phyloP scores from a whole-genome alignment of 92 coral and sea anemone genomes.

The Zoanthus sansibaricus region DNA sequence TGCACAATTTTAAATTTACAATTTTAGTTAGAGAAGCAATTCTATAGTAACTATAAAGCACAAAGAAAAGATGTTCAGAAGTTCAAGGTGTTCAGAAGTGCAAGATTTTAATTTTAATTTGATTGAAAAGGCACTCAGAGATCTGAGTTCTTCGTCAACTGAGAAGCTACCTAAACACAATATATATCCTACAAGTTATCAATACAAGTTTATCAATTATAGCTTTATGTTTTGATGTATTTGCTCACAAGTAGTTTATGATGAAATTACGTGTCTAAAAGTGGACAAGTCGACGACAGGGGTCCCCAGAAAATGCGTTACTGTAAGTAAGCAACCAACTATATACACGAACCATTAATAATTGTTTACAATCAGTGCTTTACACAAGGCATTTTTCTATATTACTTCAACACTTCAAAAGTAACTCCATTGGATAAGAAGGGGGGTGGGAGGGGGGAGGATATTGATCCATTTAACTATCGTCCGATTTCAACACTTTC shows the following conservation, averaged over 20 bases:
- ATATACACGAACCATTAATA: conserved; percentile 3
- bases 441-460: conserved; percentile 13
- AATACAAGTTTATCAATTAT: conserved; percentile 41
- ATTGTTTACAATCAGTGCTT: conserved; percentile 19
- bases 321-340: conserved; percentile 6
- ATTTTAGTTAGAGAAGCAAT: no score
- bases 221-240: conserved; percentile 47
- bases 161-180: conserved; percentile 19
- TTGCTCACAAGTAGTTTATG: conserved; percentile 35
- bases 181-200: conserved; percentile 7
- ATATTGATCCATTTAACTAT: conserved; percentile 39
- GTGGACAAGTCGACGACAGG: conserved; percentile 48
- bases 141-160: no score
- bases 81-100: no score
- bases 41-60: no score
- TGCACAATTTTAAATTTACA: no score
- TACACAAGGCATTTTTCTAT: conserved; percentile 36
- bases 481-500: conserved; percentile 65
- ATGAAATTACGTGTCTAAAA: conserved; percentile 28
- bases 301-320: conserved; percentile 23
- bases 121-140: no score
- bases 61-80: no score
- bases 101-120: no score
- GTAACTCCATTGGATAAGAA: conserved; percentile 58
- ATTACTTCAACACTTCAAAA: conserved; percentile 53